Base-by-base conservation (phyloP, 2,113 vertebrate genomes). In the Tiliqua scincoides region DNA sequence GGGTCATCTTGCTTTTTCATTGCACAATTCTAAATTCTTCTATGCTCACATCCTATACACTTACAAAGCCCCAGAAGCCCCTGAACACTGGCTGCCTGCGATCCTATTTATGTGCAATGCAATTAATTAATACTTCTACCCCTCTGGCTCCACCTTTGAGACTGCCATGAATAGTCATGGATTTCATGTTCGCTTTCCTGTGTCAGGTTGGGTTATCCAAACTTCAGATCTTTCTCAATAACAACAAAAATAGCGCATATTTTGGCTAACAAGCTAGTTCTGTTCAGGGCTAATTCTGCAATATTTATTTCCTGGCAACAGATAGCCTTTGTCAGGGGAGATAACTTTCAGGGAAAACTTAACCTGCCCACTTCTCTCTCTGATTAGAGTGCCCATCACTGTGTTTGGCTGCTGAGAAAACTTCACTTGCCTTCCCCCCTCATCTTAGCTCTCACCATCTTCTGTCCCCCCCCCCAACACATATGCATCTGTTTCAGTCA, bases 201-300 rank as follows among this genome's bases (percentile, higher is more conserved):
- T 73, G 1, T 3, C 27, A 65, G 0, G 21, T 73, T 79, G 61
- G 4, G 61, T 1, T 30, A 3, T 4, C 0, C 0, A 80, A 6
- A 20, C 4, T 20, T 57, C 35, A 73, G 35, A 61, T 62, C 25
- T 54, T 61, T 83, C 57, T 52, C 4, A 3, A 43, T 83, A 43
- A 73, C 23, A 57, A 43, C 63, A 65, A 48, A 67, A 52, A 21
- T 11, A n/a, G 25, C 23, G 43, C 21, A 37, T 9, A 10, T 25
- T 21, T 18, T 21, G 25, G 37, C 37, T 73, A 17, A 57, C 54
- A 9, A 57, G 17, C 54, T 57, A 57, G 54, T 57, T 17, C 54
- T 57, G 17, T 57, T 57, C 54, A 57, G 54, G 54, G 54, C 54
- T 57, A 57, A 57, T 57, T 57, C 14, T 68, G 65, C 65, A 68